phyloP scores from a whole-genome alignment of 1,140 invertebrate genomes.

The Bombus confusus region DNA sequence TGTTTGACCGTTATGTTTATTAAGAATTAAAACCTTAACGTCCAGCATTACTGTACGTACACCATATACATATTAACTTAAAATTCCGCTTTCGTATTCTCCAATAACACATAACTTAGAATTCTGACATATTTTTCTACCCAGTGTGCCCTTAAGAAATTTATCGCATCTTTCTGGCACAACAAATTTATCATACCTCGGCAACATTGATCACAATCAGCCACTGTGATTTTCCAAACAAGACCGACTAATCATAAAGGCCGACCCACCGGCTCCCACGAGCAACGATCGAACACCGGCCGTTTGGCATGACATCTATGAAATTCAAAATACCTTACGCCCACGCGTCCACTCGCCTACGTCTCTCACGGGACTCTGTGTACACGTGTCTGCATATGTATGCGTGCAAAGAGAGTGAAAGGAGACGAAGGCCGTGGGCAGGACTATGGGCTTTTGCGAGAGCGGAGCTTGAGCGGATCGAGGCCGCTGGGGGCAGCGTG shows the following conservation, averaged over 20 bases:
- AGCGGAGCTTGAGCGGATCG: conserved; percentile 47
- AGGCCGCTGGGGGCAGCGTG: conserved; percentile 31
- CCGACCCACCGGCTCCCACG: no score
- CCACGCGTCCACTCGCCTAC: background rate
- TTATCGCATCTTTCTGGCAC: no score
- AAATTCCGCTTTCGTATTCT: no score
- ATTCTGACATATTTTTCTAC: background rate
- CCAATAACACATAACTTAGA: no score
- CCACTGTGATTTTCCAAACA: background rate
- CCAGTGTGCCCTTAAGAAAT: background rate
- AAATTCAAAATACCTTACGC: background rate
- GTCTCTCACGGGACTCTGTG: background rate
- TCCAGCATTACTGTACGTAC: no score
- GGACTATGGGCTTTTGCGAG: conserved; percentile 31
- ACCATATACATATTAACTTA: no score
- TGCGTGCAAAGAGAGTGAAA: conserved; percentile 57
- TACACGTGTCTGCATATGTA: conserved; percentile 4
- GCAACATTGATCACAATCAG: no score
- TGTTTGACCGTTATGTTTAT: no score
- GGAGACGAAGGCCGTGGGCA: conserved; percentile 32
- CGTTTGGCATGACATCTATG: background rate
- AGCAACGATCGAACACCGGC: background rate
- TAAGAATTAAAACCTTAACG: no score
- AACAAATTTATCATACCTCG: no score
- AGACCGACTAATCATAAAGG: background rate